Percentiles rank a stretch among this genome's conserved stretches.
Evolutionary conservation across 2,797 vertebrate genomes (phyloP).

Genomic region (Semaprochilodus insignis): DNA sequence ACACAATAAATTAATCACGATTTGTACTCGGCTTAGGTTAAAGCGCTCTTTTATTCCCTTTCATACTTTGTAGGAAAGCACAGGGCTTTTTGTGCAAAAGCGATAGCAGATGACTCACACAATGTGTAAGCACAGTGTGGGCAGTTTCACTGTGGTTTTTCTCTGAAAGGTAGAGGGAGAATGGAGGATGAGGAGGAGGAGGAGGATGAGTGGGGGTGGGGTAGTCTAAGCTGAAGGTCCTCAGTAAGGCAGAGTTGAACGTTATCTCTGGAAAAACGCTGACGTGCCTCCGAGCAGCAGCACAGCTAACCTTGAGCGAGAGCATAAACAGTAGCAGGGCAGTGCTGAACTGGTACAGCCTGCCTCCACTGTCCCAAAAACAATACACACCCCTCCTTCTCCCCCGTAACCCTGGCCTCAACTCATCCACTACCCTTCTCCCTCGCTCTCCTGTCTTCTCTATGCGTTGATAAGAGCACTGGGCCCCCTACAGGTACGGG

Average conservation of each 20-base stretch:
- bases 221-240: conserved; percentile 31
- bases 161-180: conserved; percentile 10
- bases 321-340: conserved; percentile 58
- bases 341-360: conserved; percentile 51
- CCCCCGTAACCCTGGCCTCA: not conserved
- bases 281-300: conserved; percentile 44
- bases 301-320: conserved; percentile 53
- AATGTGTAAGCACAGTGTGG: not conserved
- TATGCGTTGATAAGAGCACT: not conserved
- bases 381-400: conserved; percentile 41
- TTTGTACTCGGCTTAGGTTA: conserved; percentile 43
- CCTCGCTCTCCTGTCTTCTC: not conserved
- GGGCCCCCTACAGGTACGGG: conserved; percentile 47
- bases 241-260: conserved; percentile 53
- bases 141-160: conserved; percentile 14
- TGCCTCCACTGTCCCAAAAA: conserved; percentile 48
- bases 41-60: conserved; percentile 34
- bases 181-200: not conserved
- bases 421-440: conserved; percentile 11
- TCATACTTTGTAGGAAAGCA: conserved; percentile 36
- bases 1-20: conserved; percentile 49
- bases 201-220: not conserved
- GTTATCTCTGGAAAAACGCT: conserved; percentile 56
- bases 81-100: conserved; percentile 5
- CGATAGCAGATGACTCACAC: conserved; percentile 5